These are phyloP conservation scores for Melanotaenia parkinsoni DNA, from an alignment of 2,797 vertebrate genomes.

Conservation along the genomic window DNA sequence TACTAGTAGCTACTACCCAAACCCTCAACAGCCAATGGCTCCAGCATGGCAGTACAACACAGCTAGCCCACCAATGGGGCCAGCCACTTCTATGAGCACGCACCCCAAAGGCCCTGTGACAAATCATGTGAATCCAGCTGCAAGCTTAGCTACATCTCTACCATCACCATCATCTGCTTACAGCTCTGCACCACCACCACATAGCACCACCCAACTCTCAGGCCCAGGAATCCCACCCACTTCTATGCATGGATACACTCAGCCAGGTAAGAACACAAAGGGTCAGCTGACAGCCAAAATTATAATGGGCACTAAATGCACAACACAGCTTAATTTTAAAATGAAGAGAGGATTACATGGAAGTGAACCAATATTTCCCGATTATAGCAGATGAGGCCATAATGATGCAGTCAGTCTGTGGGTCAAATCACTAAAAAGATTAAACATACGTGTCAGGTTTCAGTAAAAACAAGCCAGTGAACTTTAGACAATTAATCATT, in stretches of 20 bases:
- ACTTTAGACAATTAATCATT: not conserved
- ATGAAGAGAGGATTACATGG: not conserved
- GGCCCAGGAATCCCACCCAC: slow-evolving; percentile 78
- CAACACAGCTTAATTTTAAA: not conserved
- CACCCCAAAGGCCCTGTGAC: slow-evolving; percentile 67
- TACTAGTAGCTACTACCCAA: slow-evolving; percentile 81
- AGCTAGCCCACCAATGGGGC: slow-evolving; percentile 64
- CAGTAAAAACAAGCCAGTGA: not conserved
- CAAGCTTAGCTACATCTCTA: slow-evolving; percentile 65
- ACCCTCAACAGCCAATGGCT: slow-evolving; percentile 72
- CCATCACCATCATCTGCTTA: slow-evolving; percentile 74
- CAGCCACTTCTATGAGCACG: slow-evolving; percentile 60
- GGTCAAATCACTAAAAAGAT: slow-evolving; percentile 29
- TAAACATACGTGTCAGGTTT: slow-evolving; percentile 10
- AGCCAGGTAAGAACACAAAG: slow-evolving; percentile 84
- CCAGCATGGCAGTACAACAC: slow-evolving; percentile 86
- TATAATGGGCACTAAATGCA: not conserved
- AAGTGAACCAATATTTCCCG: not conserved
- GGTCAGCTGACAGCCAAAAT: not conserved
- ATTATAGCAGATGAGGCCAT: not conserved
- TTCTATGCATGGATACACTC: slow-evolving; percentile 84
- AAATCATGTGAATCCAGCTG: slow-evolving; percentile 79
- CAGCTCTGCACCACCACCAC: slow-evolving; percentile 75
- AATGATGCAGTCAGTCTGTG: slow-evolving; percentile 2
- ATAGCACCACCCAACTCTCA: slow-evolving; percentile 64